Conservation (phyloP, 2,113 vertebrate species). For the Pachycephala philippinensis region DNA sequence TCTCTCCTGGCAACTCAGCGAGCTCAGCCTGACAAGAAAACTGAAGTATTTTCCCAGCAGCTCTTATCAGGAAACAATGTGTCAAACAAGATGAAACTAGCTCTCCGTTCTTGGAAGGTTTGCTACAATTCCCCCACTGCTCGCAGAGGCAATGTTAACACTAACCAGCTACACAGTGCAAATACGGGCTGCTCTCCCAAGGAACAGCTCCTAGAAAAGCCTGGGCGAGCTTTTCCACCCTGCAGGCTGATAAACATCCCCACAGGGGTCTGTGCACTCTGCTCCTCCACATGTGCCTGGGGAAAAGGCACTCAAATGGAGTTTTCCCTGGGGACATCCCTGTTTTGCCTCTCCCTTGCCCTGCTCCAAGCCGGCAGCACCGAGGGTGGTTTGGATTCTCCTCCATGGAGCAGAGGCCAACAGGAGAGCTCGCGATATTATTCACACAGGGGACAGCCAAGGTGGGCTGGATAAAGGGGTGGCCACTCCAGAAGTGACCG, state of each 20-base stretch:
- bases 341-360: neutral
- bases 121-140: slow-evolving; percentile 55
- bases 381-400: accelerated
- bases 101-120: slow-evolving; percentile 47
- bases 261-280: neutral
- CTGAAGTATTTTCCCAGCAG: slow-evolving; percentile 66
- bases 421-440: accelerated
- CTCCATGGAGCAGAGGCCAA: accelerated
- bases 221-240: neutral
- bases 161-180: neutral
- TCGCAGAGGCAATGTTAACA: slow-evolving; percentile 52
- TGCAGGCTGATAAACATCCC: neutral
- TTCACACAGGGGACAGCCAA: accelerated
- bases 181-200: neutral
- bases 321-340: neutral
- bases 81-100: slow-evolving; percentile 66
- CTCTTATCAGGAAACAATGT: slow-evolving; percentile 68
- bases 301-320: neutral
- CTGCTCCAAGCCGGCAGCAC: neutral
- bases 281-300: neutral
- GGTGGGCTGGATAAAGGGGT: neutral
- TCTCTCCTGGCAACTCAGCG: slow-evolving; percentile 16
- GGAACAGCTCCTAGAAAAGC: neutral
- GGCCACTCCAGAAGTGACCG: accelerated
- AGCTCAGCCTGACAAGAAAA: slow-evolving; percentile 51